A percentile compares a stretch with the other conserved stretches of the same genome.
Conservation (phyloP, 2,797 vertebrate species). For the Diplodus puntazzo region DNA sequence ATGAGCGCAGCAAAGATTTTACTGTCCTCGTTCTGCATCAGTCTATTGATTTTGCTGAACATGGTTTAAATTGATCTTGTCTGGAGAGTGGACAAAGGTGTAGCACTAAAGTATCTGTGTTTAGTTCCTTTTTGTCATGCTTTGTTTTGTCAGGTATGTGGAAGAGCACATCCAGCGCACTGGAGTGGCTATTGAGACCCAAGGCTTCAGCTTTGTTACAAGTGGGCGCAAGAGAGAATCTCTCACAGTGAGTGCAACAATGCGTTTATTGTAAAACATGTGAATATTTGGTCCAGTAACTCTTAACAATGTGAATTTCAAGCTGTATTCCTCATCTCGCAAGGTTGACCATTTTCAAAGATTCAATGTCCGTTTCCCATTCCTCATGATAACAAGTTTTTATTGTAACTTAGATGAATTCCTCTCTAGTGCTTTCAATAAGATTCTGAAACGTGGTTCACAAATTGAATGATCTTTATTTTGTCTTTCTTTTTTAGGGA, state of each 20-base stretch:
- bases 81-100: background rate
- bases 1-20: background rate
- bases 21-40: background rate
- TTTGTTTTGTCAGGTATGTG: conserved; percentile 84
- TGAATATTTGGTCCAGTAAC: background rate
- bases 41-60: conserved; percentile 9
- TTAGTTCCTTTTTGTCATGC: background rate
- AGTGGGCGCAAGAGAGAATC: conserved; percentile 91
- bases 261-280: background rate
- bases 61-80: background rate
- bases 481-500: conserved; percentile 75
- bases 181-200: conserved; percentile 90
- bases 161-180: conserved; percentile 92
- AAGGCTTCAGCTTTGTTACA: conserved; percentile 90
- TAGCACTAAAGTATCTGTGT: background rate
- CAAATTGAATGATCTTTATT: conserved; percentile 18
- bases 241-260: conserved; percentile 84
- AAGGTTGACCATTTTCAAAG: background rate
- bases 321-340: background rate
- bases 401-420: background rate
- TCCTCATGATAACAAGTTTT: background rate
- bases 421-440: background rate
- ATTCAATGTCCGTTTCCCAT: background rate
- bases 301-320: background rate
- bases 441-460: background rate